Conservation (phyloP, 2,113 vertebrate genomes). For the Cacatua alba region DNA sequence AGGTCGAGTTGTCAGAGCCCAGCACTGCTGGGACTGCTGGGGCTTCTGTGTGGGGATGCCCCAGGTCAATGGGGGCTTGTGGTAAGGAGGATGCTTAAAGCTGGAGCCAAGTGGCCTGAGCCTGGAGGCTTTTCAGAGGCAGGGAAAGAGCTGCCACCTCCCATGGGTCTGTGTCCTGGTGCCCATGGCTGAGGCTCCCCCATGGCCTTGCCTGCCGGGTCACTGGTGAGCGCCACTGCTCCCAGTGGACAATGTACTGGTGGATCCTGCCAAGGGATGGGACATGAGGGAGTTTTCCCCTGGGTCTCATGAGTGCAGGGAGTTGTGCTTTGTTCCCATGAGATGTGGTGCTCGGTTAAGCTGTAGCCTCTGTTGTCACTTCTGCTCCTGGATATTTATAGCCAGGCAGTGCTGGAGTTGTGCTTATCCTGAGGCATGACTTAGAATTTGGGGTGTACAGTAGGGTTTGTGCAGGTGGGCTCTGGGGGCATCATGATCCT, state of each 20-base stretch:
- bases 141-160: neutral
- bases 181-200: neutral
- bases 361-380: neutral
- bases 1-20: fast-evolving
- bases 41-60: neutral
- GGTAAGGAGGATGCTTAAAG: fast-evolving
- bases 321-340: neutral
- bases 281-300: fast-evolving
- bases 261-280: fast-evolving
- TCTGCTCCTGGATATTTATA: neutral
- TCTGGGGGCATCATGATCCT: neutral
- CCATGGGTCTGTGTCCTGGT: fast-evolving
- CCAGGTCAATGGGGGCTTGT: fast-evolving
- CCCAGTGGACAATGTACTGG: neutral
- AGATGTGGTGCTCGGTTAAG: neutral
- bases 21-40: fast-evolving
- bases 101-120: neutral
- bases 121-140: neutral
- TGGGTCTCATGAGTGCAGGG: neutral
- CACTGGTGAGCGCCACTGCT: fast-evolving
- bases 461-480: neutral
- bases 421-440: fast-evolving
- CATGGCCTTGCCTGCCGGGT: fast-evolving
- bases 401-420: neutral
- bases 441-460: neutral